Evolutionary conservation across 2,888 invertebrate genomes (phyloP).

Genomic region (Hesperia comma): DNA sequence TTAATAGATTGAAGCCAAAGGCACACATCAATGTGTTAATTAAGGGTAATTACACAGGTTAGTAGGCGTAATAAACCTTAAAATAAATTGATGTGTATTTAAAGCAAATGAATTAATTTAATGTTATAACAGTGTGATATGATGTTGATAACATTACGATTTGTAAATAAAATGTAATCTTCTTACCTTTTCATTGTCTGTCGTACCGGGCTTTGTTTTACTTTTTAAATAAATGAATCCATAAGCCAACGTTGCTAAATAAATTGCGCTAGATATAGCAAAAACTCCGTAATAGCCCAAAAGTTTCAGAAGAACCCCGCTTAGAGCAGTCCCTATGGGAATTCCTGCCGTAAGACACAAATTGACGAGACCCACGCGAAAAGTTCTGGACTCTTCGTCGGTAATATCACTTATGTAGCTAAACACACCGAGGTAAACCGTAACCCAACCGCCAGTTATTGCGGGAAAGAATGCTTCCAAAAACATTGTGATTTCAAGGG

Average conservation of each 20-base stretch:
- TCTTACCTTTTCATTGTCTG: slow-evolving; percentile 58
- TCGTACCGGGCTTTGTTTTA: slow-evolving; percentile 60
- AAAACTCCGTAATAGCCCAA: slow-evolving; percentile 77
- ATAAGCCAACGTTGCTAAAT: slow-evolving; percentile 72
- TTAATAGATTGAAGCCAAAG: too few relatives aligned
- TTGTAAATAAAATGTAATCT: not conserved
- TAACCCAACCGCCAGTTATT: slow-evolving; percentile 81
- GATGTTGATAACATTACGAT: not conserved
- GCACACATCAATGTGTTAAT: too few relatives aligned
- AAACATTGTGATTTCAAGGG: slow-evolving; percentile 81
- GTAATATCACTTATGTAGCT: slow-evolving; percentile 86
- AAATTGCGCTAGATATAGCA: slow-evolving; percentile 58
- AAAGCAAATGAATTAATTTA: not conserved
- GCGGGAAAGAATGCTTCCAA: slow-evolving; percentile 82
- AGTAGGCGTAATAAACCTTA: not conserved
- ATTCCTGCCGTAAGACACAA: slow-evolving; percentile 83
- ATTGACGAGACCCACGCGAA: slow-evolving; percentile 85
- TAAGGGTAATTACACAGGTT: not conserved
- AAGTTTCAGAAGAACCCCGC: slow-evolving; percentile 75
- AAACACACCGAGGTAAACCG: slow-evolving; percentile 83
- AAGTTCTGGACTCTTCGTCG: slow-evolving; percentile 79
- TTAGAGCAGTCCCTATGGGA: slow-evolving; percentile 82
- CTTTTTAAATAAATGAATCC: slow-evolving; percentile 62
- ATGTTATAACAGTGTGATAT: not conserved
- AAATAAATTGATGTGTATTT: not conserved